phyloP scores from a whole-genome alignment of 2,888 invertebrate species.

The Autographa pulchrina region DNA sequence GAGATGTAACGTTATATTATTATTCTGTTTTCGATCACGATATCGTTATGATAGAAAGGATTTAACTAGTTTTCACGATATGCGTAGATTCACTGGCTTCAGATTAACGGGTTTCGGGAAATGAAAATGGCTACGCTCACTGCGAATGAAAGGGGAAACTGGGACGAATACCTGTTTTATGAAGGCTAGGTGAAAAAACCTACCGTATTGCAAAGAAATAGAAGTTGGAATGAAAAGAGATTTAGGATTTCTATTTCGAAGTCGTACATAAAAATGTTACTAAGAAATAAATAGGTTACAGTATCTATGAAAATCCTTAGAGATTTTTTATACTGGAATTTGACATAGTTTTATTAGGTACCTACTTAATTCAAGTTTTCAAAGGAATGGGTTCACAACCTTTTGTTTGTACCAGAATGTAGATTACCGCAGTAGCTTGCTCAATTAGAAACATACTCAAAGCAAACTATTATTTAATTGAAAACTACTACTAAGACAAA shows the following conservation, averaged over 20 bases:
- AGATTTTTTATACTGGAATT: background rate
- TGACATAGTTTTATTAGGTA: too few relatives aligned
- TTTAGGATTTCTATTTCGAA: background rate
- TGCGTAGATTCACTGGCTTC: background rate
- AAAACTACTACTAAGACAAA: too few relatives aligned
- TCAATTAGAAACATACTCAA: too few relatives aligned
- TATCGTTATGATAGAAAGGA: constrained; percentile 2
- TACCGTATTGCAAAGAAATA: background rate
- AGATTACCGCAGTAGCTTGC: too few relatives aligned
- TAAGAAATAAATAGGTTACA: too few relatives aligned
- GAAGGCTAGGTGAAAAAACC: background rate
- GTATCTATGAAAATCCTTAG: background rate
- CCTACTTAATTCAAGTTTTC: too few relatives aligned
- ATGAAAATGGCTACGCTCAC: background rate
- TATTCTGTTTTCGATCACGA: background rate
- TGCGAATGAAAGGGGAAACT: background rate
- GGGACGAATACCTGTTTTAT: constrained; percentile 3
- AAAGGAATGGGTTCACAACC: too few relatives aligned
- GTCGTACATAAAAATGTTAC: background rate
- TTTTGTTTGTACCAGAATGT: too few relatives aligned
- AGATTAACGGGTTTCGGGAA: background rate
- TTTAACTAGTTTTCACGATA: constrained; percentile 7
- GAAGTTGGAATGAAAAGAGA: background rate
- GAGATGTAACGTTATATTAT: background rate
- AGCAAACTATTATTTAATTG: too few relatives aligned